phyloP scores from a whole-genome alignment of 1,140 invertebrate genomes.

The Drosophila subpulchrella region DNA sequence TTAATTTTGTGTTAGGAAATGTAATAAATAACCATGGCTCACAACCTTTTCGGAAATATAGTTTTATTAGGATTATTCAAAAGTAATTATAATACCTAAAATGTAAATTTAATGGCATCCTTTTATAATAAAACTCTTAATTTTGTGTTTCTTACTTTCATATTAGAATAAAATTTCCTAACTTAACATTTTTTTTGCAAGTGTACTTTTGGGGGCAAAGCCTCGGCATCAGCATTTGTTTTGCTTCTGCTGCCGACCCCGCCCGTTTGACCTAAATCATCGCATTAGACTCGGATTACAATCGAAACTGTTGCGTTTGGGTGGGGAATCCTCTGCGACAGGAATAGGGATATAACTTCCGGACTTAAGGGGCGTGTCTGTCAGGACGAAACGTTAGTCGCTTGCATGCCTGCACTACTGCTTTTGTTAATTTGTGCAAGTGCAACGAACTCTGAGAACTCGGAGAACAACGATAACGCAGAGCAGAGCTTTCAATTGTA shows the following conservation, averaged over 20 bases:
- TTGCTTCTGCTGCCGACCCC: slow-evolving; percentile 16
- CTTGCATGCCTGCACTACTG: slow-evolving; percentile 37
- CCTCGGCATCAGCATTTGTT: slow-evolving; percentile 14
- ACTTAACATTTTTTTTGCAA: not conserved
- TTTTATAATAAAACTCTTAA: too few relatives aligned
- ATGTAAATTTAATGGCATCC: too few relatives aligned
- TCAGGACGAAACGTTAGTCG: slow-evolving; percentile 40
- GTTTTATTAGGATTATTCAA: too few relatives aligned
- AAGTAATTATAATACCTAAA: too few relatives aligned
- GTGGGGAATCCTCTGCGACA: slow-evolving; percentile 4
- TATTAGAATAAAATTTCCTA: too few relatives aligned
- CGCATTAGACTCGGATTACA: slow-evolving; percentile 46
- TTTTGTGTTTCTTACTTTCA: too few relatives aligned
- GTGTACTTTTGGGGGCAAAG: slow-evolving; percentile 23
- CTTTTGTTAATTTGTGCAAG: slow-evolving; percentile 66
- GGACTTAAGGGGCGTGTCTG: slow-evolving; percentile 21
- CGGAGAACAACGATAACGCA: slow-evolving; percentile 56
- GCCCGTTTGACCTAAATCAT: slow-evolving; percentile 41
- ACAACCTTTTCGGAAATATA: too few relatives aligned
- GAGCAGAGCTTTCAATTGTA: slow-evolving; percentile 53
- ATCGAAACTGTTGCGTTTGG: slow-evolving; percentile 47
- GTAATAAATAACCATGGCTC: too few relatives aligned
- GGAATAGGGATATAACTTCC: slow-evolving; percentile 15
- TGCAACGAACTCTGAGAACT: slow-evolving; percentile 62
- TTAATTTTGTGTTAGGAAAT: too few relatives aligned